A percentile compares a stretch with the other conserved stretches of the same genome.
These are phyloP conservation scores for Chromis chromis DNA, from an alignment of 2,797 vertebrate species.

Conservation along the genomic window DNA sequence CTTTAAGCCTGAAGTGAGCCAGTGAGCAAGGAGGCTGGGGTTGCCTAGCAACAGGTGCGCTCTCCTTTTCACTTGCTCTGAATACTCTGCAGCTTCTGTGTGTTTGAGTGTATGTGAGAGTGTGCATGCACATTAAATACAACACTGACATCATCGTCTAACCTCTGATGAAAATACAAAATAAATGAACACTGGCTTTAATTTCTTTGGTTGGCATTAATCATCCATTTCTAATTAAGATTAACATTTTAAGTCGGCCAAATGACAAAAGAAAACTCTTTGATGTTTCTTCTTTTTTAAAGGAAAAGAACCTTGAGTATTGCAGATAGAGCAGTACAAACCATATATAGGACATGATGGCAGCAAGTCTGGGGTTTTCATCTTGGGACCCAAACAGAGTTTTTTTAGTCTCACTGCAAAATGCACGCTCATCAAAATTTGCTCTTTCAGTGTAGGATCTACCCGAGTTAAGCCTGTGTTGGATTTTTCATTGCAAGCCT, in stretches of 20 bases:
- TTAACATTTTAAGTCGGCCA: background rate
- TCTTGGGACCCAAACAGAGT: background rate
- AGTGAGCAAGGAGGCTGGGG: constrained; percentile 70
- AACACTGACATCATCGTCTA: constrained; percentile 55
- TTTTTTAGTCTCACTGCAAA: constrained; percentile 16
- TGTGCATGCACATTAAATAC: constrained; percentile 42
- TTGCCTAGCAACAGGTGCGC: constrained; percentile 85
- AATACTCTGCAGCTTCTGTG: constrained; percentile 59
- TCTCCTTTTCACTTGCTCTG: constrained; percentile 75
- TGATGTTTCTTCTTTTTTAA: background rate
- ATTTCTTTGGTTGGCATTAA: background rate
- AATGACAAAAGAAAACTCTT: background rate
- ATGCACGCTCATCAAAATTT: constrained; percentile 21
- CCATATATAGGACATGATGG: background rate
- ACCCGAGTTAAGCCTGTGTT: constrained; percentile 14
- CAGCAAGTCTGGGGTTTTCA: constrained; percentile 5
- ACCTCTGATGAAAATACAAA: constrained; percentile 52
- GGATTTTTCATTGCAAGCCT: constrained; percentile 34
- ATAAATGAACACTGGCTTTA: constrained; percentile 7
- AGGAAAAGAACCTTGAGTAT: background rate
- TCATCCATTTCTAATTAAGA: background rate
- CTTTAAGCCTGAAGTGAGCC: constrained; percentile 56
- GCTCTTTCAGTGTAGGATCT: background rate
- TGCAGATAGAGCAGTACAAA: background rate
- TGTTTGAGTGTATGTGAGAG: constrained; percentile 28